Conservation (phyloP, 2,113 vertebrate species). For the Perognathus longimembris region DNA sequence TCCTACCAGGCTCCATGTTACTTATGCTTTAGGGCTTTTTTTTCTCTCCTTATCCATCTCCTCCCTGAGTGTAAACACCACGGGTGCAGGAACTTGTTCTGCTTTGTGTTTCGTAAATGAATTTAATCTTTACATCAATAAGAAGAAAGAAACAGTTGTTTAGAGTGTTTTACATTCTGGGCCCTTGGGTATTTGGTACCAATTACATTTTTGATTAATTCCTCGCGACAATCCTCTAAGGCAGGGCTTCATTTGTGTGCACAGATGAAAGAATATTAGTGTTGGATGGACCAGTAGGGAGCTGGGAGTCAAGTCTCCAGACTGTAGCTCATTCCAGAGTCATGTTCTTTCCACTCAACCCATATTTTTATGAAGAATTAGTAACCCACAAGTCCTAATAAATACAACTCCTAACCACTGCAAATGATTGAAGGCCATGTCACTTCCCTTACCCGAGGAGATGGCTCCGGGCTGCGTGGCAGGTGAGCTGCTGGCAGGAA, state of each 20-base stretch:
- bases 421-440: background rate
- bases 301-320: background rate
- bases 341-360: background rate
- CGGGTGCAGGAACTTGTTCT: background rate
- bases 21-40: background rate
- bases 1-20: background rate
- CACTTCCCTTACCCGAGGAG: background rate
- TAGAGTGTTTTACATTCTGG: background rate
- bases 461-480: background rate
- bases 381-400: background rate
- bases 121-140: conserved; percentile 46
- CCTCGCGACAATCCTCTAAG: background rate
- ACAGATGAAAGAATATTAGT: background rate
- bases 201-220: conserved; percentile 1
- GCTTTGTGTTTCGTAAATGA: background rate
- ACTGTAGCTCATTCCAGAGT: background rate
- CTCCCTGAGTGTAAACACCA: background rate
- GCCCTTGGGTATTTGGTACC: background rate
- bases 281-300: background rate
- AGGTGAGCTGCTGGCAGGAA: background rate
- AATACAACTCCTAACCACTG: background rate
- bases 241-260: background rate
- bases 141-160: background rate
- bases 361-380: background rate
- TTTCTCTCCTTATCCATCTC: background rate